phyloP scores from a whole-genome alignment of 1,140 invertebrate species.

The Mycetomoellerius zeteki region DNA sequence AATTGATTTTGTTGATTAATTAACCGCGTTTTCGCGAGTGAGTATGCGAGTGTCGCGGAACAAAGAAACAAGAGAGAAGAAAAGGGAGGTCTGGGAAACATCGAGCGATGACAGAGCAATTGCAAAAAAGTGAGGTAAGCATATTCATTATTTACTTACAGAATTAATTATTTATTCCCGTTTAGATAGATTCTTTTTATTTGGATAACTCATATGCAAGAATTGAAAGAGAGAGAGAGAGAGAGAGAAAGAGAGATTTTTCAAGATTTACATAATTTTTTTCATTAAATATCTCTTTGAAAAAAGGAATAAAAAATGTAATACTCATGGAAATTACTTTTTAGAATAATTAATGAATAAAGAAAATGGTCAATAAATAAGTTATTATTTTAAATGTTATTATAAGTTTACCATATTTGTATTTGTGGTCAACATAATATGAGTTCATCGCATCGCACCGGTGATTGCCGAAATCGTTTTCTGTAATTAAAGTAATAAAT shows the following conservation, averaged over 20 bases:
- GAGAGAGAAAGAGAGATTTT: background rate
- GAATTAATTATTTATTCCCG: slow-evolving; percentile 25
- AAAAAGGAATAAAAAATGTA: background rate
- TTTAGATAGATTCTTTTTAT: background rate
- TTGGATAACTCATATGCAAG: background rate
- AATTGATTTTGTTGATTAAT: slow-evolving; percentile 25
- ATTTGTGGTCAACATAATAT: background rate
- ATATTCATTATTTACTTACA: slow-evolving; percentile 9
- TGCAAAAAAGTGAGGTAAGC: background rate
- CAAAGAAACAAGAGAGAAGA: background rate
- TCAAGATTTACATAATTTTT: background rate
- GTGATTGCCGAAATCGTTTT: background rate
- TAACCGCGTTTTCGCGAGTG: slow-evolving; percentile 15
- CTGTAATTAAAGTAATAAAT: background rate
- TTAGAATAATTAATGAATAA: background rate
- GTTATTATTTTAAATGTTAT: background rate
- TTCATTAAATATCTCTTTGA: background rate
- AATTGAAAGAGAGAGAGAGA: background rate
- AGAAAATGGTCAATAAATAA: background rate
- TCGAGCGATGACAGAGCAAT: background rate
- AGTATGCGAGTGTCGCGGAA: background rate
- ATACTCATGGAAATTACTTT: background rate
- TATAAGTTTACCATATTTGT: background rate
- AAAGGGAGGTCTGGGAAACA: background rate
- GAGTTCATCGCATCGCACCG: background rate